phyloP scores from a whole-genome alignment of 2,113 vertebrate genomes.

The Lutjanus erythropterus region DNA sequence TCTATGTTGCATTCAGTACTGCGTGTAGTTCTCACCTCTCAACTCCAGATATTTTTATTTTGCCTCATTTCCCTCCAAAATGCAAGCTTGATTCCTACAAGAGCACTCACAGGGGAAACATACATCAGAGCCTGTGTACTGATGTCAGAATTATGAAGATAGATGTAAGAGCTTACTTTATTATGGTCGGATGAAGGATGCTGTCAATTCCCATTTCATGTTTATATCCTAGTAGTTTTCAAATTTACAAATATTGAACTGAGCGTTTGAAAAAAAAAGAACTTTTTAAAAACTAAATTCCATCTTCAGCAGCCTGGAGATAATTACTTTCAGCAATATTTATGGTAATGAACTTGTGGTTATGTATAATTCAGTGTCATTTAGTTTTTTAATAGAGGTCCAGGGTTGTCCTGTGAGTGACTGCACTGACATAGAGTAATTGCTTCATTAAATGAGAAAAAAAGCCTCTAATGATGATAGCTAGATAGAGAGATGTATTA shows the following conservation, averaged over 20 bases:
- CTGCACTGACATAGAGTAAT: conserved; percentile 28
- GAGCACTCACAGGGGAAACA: not conserved
- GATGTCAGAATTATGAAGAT: conserved; percentile 1
- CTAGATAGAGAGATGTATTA: conserved; percentile 20
- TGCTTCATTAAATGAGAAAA: conserved; percentile 27
- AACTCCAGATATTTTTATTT: not conserved
- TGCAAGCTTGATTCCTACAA: not conserved
- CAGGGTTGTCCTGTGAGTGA: conserved; percentile 15
- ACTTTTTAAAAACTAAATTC: conserved; percentile 32
- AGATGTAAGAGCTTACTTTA: not conserved
- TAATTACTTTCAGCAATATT: conserved; percentile 56
- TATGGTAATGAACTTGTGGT: conserved; percentile 48
- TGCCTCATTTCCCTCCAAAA: not conserved
- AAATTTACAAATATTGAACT: conserved; percentile 45
- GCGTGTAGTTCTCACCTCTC: not conserved
- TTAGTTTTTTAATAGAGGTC: conserved; percentile 38
- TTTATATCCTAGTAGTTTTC: conserved; percentile 35
- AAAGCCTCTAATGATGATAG: conserved; percentile 13
- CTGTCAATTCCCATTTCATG: conserved; percentile 46
- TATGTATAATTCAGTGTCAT: conserved; percentile 54
- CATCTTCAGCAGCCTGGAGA: conserved; percentile 34
- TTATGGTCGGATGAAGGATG: conserved; percentile 24
- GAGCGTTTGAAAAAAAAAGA: conserved; percentile 25
- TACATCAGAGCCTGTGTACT: conserved; percentile 5
- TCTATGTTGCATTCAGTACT: not conserved